These are phyloP conservation scores for Lottia scabra DNA, from an alignment of 2,888 invertebrate species.

Conservation along the genomic window DNA sequence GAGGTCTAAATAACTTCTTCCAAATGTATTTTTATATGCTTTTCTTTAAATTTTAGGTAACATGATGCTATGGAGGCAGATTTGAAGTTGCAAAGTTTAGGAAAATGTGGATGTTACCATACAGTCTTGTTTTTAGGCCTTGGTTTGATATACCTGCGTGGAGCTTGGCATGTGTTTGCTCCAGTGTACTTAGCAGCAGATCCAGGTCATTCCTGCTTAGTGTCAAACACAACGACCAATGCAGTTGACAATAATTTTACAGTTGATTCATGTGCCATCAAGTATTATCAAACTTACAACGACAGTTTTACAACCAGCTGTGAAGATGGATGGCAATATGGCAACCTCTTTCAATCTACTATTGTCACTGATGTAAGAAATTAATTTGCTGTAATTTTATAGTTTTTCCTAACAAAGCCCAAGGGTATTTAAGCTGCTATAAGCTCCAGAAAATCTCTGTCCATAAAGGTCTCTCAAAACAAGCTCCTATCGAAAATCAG, in stretches of 20 bases:
- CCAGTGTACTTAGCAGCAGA: conserved; percentile 50
- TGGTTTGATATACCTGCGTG: conserved; percentile 50
- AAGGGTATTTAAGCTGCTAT: no score
- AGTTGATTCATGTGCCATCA: not conserved
- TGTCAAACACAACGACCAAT: conserved; percentile 11
- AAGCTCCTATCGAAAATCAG: no score
- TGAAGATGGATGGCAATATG: conserved; percentile 46
- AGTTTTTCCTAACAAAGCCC: no score
- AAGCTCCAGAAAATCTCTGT: no score
- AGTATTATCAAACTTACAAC: conserved; percentile 28
- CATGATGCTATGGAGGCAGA: conserved; percentile 42
- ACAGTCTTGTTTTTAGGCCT: conserved; percentile 39
- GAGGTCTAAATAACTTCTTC: no score
- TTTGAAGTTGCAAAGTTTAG: conserved; percentile 35
- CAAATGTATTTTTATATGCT: no score
- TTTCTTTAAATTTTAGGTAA: not conserved
- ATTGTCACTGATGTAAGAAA: conserved; percentile 48
- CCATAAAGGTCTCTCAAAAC: no score
- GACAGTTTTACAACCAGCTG: conserved; percentile 30
- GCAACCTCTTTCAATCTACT: conserved; percentile 41
- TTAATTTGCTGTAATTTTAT: no score
- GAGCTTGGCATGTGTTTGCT: conserved; percentile 55
- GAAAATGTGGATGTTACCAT: conserved; percentile 43
- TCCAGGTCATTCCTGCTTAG: conserved; percentile 44
- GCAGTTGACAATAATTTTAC: not conserved